Conservation (phyloP, 2,113 vertebrate genomes). For the Corvus hawaiiensis region DNA sequence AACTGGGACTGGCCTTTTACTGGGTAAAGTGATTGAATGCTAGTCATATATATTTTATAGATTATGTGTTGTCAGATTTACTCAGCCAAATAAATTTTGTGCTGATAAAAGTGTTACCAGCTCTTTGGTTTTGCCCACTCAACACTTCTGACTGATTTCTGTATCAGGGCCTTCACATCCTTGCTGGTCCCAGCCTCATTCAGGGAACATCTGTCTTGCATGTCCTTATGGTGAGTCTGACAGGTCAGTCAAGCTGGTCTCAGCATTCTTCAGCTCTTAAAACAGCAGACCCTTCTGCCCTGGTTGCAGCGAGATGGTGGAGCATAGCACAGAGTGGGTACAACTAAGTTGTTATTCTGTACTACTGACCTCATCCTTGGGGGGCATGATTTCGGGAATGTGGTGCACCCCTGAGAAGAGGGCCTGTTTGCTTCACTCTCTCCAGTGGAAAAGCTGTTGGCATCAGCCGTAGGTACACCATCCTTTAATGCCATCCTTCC, state of each 20-base stretch:
- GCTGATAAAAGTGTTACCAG: neutral
- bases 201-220: neutral
- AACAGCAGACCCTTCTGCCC: neutral
- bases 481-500: neutral
- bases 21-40: neutral
- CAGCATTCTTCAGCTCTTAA: neutral
- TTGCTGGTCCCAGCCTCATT: neutral
- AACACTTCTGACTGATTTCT: neutral
- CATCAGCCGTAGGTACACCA: fast-evolving
- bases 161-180: neutral
- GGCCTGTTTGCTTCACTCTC: neutral
- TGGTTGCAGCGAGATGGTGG: fast-evolving
- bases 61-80: neutral
- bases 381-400: fast-evolving
- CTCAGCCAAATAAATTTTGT: neutral
- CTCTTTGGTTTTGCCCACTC: neutral
- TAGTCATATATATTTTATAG: neutral
- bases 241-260: neutral
- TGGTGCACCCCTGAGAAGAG: neutral
- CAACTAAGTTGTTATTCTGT: fast-evolving
- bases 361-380: fast-evolving
- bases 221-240: neutral
- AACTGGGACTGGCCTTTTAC: neutral
- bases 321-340: fast-evolving
- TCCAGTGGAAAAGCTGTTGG: neutral